A percentile compares a stretch with the other conserved stretches of the same genome.
Evolutionary conservation across 1,140 invertebrate species (phyloP).

Genomic region (Zaprionus taronus): DNA sequence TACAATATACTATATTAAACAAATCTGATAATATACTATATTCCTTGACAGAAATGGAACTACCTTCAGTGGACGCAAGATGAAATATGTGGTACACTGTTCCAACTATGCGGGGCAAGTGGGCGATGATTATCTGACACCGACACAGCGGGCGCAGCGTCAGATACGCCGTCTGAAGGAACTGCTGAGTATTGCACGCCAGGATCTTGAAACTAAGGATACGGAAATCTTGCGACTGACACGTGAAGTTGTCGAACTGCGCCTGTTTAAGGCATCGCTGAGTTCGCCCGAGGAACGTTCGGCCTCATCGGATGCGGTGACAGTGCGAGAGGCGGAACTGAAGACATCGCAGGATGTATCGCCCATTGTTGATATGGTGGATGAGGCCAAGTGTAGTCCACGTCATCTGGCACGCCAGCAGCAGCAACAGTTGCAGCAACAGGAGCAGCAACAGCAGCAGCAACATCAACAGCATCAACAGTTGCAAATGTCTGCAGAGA

Average conservation of each 20-base stretch:
- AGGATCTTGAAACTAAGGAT: conserved; percentile 91
- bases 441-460: conserved; percentile 45
- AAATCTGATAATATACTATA: neutral
- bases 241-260: conserved; percentile 92
- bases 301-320: conserved; percentile 90
- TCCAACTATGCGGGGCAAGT: conserved; percentile 90
- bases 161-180: conserved; percentile 91
- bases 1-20: too few relatives aligned
- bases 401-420: conserved; percentile 76
- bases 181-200: conserved; percentile 89
- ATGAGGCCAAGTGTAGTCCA: conserved; percentile 85
- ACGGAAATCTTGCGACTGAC: conserved; percentile 92
- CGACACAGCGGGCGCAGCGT: conserved; percentile 92
- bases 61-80: conserved; percentile 89
- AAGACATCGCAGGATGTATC: conserved; percentile 85
- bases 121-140: conserved; percentile 92
- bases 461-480: conserved; percentile 7
- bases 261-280: conserved; percentile 91
- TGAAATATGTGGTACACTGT: conserved; percentile 93
- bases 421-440: conserved; percentile 38
- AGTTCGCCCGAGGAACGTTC: conserved; percentile 90
- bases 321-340: conserved; percentile 88
- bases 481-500: conserved; percentile 84
- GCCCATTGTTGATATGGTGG: conserved; percentile 84
- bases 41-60: conserved; percentile 88